A percentile compares a stretch with the other conserved stretches of the same genome.
Evolutionary conservation across 2,113 vertebrate genomes (phyloP).

Genomic region (Leuciscus idus): DNA sequence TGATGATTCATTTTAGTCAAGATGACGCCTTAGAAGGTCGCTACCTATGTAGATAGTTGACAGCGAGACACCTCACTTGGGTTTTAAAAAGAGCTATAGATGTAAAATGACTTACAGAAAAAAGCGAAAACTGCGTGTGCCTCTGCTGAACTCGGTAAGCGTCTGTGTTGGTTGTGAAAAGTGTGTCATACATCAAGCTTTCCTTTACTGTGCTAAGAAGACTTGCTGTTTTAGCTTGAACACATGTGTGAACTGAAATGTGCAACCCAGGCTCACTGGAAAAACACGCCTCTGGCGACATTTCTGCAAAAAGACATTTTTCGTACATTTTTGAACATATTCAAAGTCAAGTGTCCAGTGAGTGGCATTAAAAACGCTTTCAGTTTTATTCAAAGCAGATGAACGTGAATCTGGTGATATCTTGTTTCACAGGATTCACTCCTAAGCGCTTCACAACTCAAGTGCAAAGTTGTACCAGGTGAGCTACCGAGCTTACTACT

Average conservation of each 20-base stretch:
- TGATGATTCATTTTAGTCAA: constrained; percentile 15
- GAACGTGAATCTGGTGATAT: background rate
- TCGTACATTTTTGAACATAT: background rate
- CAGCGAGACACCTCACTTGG: constrained; percentile 23
- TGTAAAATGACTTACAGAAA: background rate
- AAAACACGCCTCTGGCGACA: background rate
- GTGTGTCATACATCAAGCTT: background rate
- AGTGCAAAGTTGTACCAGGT: background rate
- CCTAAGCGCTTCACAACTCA: background rate
- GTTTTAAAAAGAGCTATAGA: constrained; percentile 7
- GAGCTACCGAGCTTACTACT: background rate
- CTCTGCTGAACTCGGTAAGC: background rate
- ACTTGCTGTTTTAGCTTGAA: background rate
- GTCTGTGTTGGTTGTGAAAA: background rate
- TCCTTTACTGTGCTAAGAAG: background rate
- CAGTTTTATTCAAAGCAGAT: background rate
- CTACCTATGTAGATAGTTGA: background rate
- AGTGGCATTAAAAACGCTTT: background rate
- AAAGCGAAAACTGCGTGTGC: background rate
- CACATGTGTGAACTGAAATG: background rate
- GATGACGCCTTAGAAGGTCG: background rate
- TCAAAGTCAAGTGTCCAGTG: background rate
- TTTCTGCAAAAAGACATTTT: background rate
- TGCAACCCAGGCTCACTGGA: background rate
- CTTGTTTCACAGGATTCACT: background rate